phyloP scores from a whole-genome alignment of 2,797 vertebrate genomes.

The Cygnus olor region DNA sequence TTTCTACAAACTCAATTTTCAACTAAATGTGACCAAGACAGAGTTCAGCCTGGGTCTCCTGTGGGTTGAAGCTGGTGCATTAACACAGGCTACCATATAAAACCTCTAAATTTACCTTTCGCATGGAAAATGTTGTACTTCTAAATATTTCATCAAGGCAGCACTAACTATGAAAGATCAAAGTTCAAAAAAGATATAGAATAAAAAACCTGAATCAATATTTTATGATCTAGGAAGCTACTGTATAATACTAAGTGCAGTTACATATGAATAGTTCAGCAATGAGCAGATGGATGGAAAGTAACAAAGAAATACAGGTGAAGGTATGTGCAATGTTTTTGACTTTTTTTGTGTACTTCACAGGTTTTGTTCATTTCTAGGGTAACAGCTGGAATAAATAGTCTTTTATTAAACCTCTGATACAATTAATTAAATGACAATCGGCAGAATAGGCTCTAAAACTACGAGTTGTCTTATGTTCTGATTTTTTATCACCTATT shows the following conservation, averaged over 20 bases:
- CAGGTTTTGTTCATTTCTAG: not conserved
- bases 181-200: conserved; percentile 4
- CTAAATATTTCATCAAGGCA: conserved; percentile 57
- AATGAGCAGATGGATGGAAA: not conserved
- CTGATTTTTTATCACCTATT: not conserved
- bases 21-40: not conserved
- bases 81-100: not conserved
- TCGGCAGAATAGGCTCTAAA: not conserved
- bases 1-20: not conserved
- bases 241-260: not conserved
- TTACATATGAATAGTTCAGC: not conserved
- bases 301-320: not conserved
- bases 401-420: not conserved
- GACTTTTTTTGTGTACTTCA: not conserved
- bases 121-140: conserved; percentile 6
- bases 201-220: conserved; percentile 25
- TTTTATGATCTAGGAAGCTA: conserved; percentile 18
- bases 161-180: conserved; percentile 38
- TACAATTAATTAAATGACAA: not conserved
- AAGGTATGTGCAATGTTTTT: not conserved
- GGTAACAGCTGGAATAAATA: not conserved
- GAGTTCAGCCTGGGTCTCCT: not conserved
- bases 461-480: not conserved
- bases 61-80: not conserved
- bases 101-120: conserved; percentile 54